Conservation (phyloP, 2,113 vertebrate genomes). For the Excalfactoria chinensis region DNA sequence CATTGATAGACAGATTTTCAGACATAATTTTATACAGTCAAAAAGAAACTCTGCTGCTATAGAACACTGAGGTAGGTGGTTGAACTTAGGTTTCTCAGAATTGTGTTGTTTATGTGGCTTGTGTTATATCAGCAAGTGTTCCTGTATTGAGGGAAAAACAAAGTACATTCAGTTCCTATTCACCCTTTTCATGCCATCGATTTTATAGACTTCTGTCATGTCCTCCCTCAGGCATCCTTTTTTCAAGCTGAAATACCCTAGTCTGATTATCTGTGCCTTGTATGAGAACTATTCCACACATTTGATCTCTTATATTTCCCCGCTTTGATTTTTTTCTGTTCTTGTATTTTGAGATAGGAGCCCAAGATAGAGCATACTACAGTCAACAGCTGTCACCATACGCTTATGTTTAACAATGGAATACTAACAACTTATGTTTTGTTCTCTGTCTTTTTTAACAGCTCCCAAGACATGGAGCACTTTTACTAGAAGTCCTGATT, state of each 20-base stretch:
- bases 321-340: neutral
- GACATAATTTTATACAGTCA: neutral
- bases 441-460: neutral
- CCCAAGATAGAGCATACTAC: neutral
- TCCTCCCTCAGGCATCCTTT: neutral
- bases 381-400: neutral
- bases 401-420: neutral
- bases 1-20: neutral
- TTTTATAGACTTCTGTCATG: slow-evolving; percentile 11
- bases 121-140: neutral
- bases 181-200: neutral
- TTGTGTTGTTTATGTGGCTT: neutral
- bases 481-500: neutral
- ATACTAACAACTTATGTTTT: neutral
- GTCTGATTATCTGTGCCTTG: neutral
- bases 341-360: neutral
- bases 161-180: neutral
- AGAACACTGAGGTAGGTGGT: neutral
- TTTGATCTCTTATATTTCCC: neutral
- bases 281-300: neutral
- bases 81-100: neutral
- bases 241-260: neutral
- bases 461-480: neutral
- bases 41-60: neutral
- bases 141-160: neutral